Evolutionary conservation across 2,888 invertebrate genomes (phyloP).

Genomic region (Lithosia quadra): DNA sequence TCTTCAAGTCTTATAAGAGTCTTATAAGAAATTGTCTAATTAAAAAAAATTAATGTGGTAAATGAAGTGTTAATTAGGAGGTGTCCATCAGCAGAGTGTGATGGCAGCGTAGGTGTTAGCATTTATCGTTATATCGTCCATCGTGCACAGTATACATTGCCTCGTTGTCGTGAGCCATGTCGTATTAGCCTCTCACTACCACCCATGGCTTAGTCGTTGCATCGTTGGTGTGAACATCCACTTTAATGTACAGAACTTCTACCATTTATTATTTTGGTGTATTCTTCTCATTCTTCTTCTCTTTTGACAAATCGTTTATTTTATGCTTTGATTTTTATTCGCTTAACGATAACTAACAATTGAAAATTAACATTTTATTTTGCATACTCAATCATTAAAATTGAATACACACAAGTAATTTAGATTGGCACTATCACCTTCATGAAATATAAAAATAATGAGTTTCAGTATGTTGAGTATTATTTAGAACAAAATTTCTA

Average conservation of each 20-base stretch:
- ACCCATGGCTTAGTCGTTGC: constrained; percentile 82
- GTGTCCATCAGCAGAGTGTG: constrained; percentile 59
- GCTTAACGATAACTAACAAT: constrained; percentile 76
- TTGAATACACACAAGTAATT: constrained; percentile 55
- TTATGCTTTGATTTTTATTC: constrained; percentile 57
- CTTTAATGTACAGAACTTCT: constrained; percentile 67
- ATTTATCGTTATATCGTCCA: constrained; percentile 62
- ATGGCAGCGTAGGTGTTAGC: constrained; percentile 69
- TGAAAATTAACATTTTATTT: constrained; percentile 67
- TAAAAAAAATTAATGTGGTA: background rate
- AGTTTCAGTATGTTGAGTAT: background rate
- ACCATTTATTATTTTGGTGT: constrained; percentile 57
- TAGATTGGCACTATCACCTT: constrained; percentile 76
- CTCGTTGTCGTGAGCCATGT: constrained; percentile 79
- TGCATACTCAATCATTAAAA: constrained; percentile 67
- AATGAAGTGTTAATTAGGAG: constrained; percentile 19
- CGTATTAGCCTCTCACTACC: constrained; percentile 78
- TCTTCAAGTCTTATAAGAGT: constrained; percentile 17
- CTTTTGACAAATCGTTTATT: constrained; percentile 42
- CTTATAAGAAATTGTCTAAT: too few relatives aligned
- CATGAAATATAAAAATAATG: constrained; percentile 48
- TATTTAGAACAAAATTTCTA: background rate
- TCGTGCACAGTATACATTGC: constrained; percentile 72
- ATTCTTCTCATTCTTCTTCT: constrained; percentile 50
- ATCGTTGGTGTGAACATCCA: constrained; percentile 77